phyloP scores from a whole-genome alignment of 1,140 invertebrate genomes.

The Drosophila funebris region DNA sequence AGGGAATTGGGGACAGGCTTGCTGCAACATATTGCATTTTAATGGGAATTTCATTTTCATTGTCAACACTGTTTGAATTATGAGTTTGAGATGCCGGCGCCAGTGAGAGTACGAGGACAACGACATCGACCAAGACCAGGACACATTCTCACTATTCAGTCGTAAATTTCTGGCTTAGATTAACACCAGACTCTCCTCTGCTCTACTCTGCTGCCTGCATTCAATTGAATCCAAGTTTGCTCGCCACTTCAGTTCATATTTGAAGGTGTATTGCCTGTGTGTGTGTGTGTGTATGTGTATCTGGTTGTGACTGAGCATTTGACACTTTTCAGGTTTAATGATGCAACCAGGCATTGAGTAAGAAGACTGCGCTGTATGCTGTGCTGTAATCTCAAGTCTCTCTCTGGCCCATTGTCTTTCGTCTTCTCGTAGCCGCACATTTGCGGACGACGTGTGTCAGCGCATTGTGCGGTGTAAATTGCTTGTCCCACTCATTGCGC shows the following conservation, averaged over 20 bases:
- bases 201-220: conserved; percentile 24
- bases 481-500: conserved; percentile 56
- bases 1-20: not conserved
- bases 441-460: conserved; percentile 79
- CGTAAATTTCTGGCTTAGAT: conserved; percentile 72
- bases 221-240: conserved; percentile 55
- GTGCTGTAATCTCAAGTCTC: conserved; percentile 21
- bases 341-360: conserved; percentile 47
- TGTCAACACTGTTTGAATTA: conserved; percentile 79
- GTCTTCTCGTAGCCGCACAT: conserved; percentile 61
- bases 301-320: conserved; percentile 59
- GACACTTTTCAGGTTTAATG: conserved; percentile 80
- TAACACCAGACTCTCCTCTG: conserved; percentile 43
- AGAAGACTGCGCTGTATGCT: conserved; percentile 3
- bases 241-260: conserved; percentile 16
- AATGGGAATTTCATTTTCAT: conserved; percentile 81
- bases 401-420: conserved; percentile 60
- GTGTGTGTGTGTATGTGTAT: not conserved
- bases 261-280: not conserved
- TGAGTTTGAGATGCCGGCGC: conserved; percentile 40
- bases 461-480: conserved; percentile 80
- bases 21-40: conserved; percentile 81
- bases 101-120: not conserved
- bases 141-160: conserved; percentile 21
- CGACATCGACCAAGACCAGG: not conserved